These are phyloP conservation scores for Sipha flava DNA, from an alignment of 1,140 invertebrate species.

Conservation along the genomic window DNA sequence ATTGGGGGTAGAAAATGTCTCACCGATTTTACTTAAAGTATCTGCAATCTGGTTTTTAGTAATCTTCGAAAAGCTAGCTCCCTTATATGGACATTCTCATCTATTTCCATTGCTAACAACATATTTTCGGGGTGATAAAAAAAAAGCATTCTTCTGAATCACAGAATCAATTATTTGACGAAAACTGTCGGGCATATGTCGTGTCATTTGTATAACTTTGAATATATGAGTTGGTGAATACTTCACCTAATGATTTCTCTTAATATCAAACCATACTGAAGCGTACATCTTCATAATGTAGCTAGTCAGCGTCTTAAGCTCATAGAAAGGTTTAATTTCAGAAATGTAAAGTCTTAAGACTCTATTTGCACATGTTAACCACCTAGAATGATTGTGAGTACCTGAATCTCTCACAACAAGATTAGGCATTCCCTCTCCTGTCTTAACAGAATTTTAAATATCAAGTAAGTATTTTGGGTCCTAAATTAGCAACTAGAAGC, in stretches of 20 bases:
- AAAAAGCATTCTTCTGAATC: no score
- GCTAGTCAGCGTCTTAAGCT: slow-evolving; percentile 31
- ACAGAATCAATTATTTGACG: no score
- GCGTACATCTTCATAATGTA: slow-evolving; percentile 35
- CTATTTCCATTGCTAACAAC: no score
- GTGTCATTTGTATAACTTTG: no score
- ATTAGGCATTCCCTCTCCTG: background rate
- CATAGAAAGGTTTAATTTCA: slow-evolving; percentile 11
- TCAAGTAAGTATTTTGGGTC: background rate
- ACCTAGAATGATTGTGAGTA: background rate
- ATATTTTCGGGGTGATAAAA: no score
- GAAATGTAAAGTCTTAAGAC: slow-evolving; percentile 37
- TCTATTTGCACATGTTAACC: slow-evolving; percentile 38
- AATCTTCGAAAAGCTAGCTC: no score
- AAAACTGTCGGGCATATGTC: no score
- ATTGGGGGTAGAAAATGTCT: no score
- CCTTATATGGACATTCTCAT: no score
- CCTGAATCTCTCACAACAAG: background rate
- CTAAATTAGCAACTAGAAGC: background rate
- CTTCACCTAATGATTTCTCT: background rate
- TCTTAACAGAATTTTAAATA: background rate
- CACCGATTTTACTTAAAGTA: no score
- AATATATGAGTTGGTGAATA: background rate
- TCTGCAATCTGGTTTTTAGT: no score
- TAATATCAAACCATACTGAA: slow-evolving; percentile 38